Base-by-base conservation (phyloP, 2,797 vertebrate genomes). In the Decapterus maruadsi region DNA sequence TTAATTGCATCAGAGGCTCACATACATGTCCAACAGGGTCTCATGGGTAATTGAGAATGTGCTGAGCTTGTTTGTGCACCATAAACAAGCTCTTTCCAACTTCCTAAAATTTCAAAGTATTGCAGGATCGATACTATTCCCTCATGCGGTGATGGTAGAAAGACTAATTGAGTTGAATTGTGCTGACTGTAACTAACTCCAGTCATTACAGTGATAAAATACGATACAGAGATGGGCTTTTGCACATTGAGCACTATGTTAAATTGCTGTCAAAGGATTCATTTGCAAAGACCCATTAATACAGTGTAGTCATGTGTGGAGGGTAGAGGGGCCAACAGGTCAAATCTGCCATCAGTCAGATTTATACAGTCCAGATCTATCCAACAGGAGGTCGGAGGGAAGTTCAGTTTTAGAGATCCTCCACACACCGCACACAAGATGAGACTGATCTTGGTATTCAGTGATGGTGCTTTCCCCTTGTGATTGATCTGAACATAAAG, bases 141-240 rank as follows among this genome's bases (percentile, higher is more conserved):
- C 73, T 80, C 61, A 17, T 26, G 62, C 65, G 60, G 13, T 0
- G 4, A 10, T 26, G 10, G 51, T 48, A 48, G 54, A 50, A 71
- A 54, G 67, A 78, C 69, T 80, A 85, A 87, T 74, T 83, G 68
- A 77, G 73, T 68, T 72, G 63, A 53, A 87, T 76, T 80, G 79
- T 84, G 88, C 87, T 91, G 86, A 90, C 84, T 67, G 58, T 40
- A 77, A 22, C 62, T 71, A 78, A 59, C 60, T 75, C 7, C 2
- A 31, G 78, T 88, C 77, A 54, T 87, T 86, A 60, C 7, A 12
- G 63, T 51, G 64, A 66, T 77, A 51, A 67, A 78, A 76, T 58
- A 48, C 19, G 1, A 64, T 26, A 29, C 56, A 38, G 43, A 22
- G 36, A 43, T 6, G 6, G 17, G 31, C 60, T 40, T 34, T 34